Evolutionary conservation across 2,888 invertebrate genomes (phyloP).

Genomic region (Fabriciana adippe): DNA sequence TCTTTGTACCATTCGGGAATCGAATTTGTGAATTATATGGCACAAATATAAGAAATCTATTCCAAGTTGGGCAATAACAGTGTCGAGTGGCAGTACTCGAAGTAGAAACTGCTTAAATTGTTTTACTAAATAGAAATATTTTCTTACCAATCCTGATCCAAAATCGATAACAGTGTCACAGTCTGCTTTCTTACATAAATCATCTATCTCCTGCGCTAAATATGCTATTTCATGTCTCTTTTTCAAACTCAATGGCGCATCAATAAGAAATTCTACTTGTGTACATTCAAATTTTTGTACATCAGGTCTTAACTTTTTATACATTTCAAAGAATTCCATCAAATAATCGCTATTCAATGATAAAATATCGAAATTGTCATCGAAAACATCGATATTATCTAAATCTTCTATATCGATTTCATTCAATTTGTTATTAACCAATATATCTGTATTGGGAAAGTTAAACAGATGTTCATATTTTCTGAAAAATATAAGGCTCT

Average conservation of each 20-base stretch:
- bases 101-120: background rate
- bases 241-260: slow-evolving; percentile 79
- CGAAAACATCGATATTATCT: slow-evolving; percentile 48
- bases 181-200: slow-evolving; percentile 67
- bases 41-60: too few relatives aligned
- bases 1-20: too few relatives aligned
- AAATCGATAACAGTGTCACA: slow-evolving; percentile 85
- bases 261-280: slow-evolving; percentile 47
- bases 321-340: slow-evolving; percentile 49
- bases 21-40: too few relatives aligned
- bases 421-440: slow-evolving; percentile 79
- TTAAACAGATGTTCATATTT: slow-evolving; percentile 84
- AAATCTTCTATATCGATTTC: slow-evolving; percentile 71
- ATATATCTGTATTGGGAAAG: slow-evolving; percentile 84
- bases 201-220: slow-evolving; percentile 81
- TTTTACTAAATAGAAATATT: background rate
- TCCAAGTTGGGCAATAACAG: too few relatives aligned
- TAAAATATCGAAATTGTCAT: slow-evolving; percentile 45
- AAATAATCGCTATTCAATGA: slow-evolving; percentile 48
- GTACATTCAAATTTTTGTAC: slow-evolving; percentile 46
- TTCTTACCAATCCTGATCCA: slow-evolving; percentile 87
- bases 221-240: slow-evolving; percentile 87
- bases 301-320: slow-evolving; percentile 48
- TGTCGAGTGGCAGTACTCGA: too few relatives aligned
- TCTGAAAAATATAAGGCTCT: slow-evolving; percentile 80